Percentiles rank a stretch among this genome's conserved stretches.
Conservation (phyloP, 2,113 vertebrate species). For the Australoheros scitulus region DNA sequence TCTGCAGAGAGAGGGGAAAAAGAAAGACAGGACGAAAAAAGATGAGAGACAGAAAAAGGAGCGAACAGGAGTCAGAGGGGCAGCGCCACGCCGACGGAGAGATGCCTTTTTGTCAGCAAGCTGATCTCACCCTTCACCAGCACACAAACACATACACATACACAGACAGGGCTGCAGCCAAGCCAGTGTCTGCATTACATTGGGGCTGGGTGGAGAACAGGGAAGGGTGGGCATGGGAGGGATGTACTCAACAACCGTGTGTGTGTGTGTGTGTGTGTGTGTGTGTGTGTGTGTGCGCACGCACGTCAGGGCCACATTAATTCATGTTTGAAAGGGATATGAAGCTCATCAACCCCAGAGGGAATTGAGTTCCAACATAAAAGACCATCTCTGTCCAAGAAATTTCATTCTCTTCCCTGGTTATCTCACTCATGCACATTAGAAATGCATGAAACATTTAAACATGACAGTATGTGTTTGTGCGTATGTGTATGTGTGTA, state of each 20-base stretch:
- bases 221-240: slow-evolving; percentile 14
- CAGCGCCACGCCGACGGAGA: slow-evolving; percentile 13
- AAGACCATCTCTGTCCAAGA: slow-evolving; percentile 19
- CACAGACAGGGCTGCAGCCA: slow-evolving; percentile 21
- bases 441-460: slow-evolving; percentile 26
- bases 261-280: background rate
- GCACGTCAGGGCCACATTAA: slow-evolving; percentile 33
- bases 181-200: slow-evolving; percentile 34
- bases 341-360: slow-evolving; percentile 29
- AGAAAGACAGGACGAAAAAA: background rate
- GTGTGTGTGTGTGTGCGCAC: background rate
- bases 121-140: slow-evolving; percentile 5
- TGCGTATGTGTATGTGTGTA: background rate
- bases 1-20: slow-evolving; percentile 42
- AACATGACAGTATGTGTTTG: slow-evolving; percentile 9
- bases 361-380: slow-evolving; percentile 28
- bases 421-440: background rate
- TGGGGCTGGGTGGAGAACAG: background rate
- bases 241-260: slow-evolving; percentile 16
- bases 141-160: background rate
- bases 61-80: slow-evolving; percentile 17
- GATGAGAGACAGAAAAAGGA: slow-evolving; percentile 24
- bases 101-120: slow-evolving; percentile 28
- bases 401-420: slow-evolving; percentile 20
- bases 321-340: slow-evolving; percentile 54